A percentile compares a stretch with the other conserved stretches of the same genome.
phyloP scores from a whole-genome alignment of 2,797 vertebrate species.

The Rhinogobio ventralis region DNA sequence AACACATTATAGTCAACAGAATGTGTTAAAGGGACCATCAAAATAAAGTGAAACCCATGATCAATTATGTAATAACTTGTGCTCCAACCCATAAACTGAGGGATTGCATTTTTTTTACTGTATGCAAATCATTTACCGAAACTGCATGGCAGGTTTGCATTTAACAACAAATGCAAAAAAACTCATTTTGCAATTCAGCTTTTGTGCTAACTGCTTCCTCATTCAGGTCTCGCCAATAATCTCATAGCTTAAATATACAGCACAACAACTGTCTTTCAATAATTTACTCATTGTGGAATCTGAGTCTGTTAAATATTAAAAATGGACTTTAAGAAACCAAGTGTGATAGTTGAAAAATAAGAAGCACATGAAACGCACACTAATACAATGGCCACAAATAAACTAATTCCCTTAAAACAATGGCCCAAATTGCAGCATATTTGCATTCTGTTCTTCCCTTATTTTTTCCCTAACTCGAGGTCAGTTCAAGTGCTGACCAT shows the following conservation, averaged over 20 bases:
- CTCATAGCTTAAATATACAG: not conserved
- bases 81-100: not conserved
- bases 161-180: not conserved
- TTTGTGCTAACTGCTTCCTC: slow-evolving; percentile 11
- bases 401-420: not conserved
- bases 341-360: not conserved
- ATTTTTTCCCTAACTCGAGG: not conserved
- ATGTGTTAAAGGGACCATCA: too few species aligned
- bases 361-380: not conserved
- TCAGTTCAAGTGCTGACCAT: slow-evolving; percentile 23
- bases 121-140: slow-evolving; percentile 25
- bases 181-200: not conserved
- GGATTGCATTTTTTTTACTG: not conserved
- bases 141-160: not conserved
- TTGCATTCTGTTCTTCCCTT: slow-evolving; percentile 33
- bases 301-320: not conserved
- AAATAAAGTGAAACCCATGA: too few species aligned
- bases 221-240: not conserved
- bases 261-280: not conserved
- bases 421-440: not conserved
- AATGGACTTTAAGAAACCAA: not conserved
- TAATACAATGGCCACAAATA: not conserved
- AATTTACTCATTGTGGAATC: not conserved
- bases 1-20: too few species aligned
- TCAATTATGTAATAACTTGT: not conserved